Base-by-base conservation (phyloP, 2,797 vertebrate genomes). In the Rhinella marina region DNA sequence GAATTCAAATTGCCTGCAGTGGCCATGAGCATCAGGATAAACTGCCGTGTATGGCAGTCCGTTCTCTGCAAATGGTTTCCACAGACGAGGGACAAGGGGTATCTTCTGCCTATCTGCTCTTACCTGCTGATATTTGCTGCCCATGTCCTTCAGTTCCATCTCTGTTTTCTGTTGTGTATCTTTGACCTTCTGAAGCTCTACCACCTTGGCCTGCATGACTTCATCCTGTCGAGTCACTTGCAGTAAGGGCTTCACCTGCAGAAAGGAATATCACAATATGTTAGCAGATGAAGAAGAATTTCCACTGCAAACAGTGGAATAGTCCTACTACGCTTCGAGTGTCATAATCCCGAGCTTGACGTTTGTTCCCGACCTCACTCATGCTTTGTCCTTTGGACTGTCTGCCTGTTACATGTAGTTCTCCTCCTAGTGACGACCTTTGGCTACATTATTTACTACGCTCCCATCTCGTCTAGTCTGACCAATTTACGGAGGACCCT, bases 181-280 rank as follows among this genome's bases (percentile, higher is more conserved):
- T 86, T 96, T 96, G 72, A 96, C 96, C 86, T 97, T 97, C 91
- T 95, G 95, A 27, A 98, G 94, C 89, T 96, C 96, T 0, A 94
- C 81, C 52, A 95, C 97, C 80, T 95, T 94, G 0, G 92, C 93
- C 92, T 98, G 97, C 90, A 98, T 96, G 92, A 97, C 97, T 91
- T 98, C 97, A 12, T 98, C 97, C 91, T 98, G 97, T 13, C 97
- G 94, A 0, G 96, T 97, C 81, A 98, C 97, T 92, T 98, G 97
- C 85, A 98, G 94, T 88, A 98, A 93, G 0, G 97, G 97, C 92
- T 98, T 98, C 91, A 98, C 97, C 97, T 98, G 89, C 79, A 16
- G 52, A 25, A 2, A 56, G 19, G 41, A 57, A 77, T 48, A 41
- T 21, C 32, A 75, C 27, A 75, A 2, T 75, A 75, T 21, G 2